Percentiles rank a stretch among this genome's conserved stretches.
phyloP scores from a whole-genome alignment of 1,140 invertebrate genomes.

The Sinella curviseta region DNA sequence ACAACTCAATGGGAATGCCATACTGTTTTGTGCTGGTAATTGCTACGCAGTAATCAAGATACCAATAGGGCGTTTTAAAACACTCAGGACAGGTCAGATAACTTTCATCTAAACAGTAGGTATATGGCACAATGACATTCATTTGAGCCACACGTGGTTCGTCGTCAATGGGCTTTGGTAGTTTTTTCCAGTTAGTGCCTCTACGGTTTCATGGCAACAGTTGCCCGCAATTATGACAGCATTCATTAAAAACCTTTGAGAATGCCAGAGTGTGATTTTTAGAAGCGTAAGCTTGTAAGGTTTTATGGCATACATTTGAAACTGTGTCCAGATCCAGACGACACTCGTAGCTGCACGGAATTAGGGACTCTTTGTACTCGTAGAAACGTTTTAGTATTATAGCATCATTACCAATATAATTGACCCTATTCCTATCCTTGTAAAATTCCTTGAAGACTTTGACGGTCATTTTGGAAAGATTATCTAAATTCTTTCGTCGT shows the following conservation, averaged over 20 bases:
- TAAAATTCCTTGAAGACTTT: not conserved
- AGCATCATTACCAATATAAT: not conserved
- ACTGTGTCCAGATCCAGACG: not conserved
- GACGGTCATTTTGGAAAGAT: too few relatives aligned
- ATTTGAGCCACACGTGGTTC: not conserved
- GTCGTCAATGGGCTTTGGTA: not conserved
- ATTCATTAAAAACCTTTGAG: too few relatives aligned
- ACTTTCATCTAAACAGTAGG: not conserved
- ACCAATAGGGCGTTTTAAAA: not conserved
- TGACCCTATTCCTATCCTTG: not conserved
- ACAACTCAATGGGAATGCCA: not conserved
- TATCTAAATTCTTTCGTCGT: not conserved
- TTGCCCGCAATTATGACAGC: too few relatives aligned
- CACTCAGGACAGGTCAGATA: too few relatives aligned
- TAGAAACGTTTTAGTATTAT: not conserved
- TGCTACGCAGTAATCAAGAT: not conserved
- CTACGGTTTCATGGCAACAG: not conserved
- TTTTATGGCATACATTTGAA: not conserved
- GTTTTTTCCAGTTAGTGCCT: not conserved
- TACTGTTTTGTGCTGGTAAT: not conserved
- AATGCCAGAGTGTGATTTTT: too few relatives aligned
- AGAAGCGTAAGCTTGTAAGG: not conserved
- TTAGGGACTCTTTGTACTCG: not conserved
- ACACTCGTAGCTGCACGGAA: not conserved
- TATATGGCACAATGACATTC: not conserved